Evolutionary conservation across 2,797 vertebrate species (phyloP).

Genomic region (Ctenosaura bakeri): DNA sequence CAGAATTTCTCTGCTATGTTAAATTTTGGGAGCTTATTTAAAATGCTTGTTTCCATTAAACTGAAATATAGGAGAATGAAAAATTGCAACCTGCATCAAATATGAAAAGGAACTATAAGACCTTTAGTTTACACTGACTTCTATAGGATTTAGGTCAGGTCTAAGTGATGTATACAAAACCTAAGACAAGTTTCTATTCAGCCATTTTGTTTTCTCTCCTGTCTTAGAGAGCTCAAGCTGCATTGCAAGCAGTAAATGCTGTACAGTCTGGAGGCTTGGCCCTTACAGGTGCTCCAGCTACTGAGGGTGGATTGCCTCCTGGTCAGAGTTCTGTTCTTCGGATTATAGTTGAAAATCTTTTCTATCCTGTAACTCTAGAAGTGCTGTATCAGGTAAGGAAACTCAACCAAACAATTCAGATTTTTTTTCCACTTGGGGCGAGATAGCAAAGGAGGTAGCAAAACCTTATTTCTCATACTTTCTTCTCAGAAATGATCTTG

Average conservation of each 20-base stretch:
- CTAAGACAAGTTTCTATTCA: background rate
- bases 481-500: background rate
- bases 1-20: background rate
- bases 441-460: background rate
- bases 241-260: conserved; percentile 78
- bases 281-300: conserved; percentile 61
- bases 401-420: background rate
- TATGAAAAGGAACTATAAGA: background rate
- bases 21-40: background rate
- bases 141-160: background rate
- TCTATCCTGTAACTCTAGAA: conserved; percentile 86
- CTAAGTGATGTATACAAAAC: background rate
- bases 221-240: conserved; percentile 81
- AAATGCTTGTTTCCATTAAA: background rate
- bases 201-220: background rate
- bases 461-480: background rate
- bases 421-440: background rate
- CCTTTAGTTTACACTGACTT: background rate
- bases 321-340: conserved; percentile 83
- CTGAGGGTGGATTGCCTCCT: conserved; percentile 72
- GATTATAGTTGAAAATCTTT: conserved; percentile 86
- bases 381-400: conserved; percentile 85
- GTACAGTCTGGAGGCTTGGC: conserved; percentile 75
- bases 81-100: background rate
- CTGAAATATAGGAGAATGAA: background rate